These are phyloP conservation scores for Syngnathus floridae DNA, from an alignment of 2,113 vertebrate genomes.

Conservation along the genomic window DNA sequence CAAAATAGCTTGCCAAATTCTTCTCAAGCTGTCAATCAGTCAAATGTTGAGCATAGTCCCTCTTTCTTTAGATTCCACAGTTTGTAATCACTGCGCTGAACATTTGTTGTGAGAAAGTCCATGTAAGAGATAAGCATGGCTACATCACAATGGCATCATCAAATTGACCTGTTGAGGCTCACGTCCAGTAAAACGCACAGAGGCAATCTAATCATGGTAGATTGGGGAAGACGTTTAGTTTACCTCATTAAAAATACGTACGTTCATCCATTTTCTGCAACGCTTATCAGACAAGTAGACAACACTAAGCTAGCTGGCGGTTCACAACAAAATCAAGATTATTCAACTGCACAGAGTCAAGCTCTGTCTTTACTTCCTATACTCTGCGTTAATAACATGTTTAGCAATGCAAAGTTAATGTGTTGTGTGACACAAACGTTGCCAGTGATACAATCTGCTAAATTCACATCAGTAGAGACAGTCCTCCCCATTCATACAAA, in stretches of 20 bases:
- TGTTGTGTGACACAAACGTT: slow-evolving; percentile 14
- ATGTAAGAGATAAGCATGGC: not conserved
- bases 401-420: not conserved
- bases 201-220: not conserved
- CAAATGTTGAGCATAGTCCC: not conserved
- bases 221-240: not conserved
- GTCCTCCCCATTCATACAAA: slow-evolving; percentile 15
- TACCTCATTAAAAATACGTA: not conserved
- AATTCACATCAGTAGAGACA: slow-evolving; percentile 26
- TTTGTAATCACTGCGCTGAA: not conserved
- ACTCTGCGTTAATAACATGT: not conserved
- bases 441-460: slow-evolving; percentile 20
- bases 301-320: too few relatives aligned
- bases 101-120: not conserved
- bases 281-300: too few relatives aligned
- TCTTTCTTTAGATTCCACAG: not conserved
- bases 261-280: not conserved
- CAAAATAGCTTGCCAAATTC: too few relatives aligned
- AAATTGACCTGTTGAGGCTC: not conserved
- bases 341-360: not conserved
- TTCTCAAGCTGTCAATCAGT: too few relatives aligned
- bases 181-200: not conserved
- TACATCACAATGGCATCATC: not conserved
- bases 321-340: not conserved
- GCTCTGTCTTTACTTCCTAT: not conserved